Base-by-base conservation (phyloP, 2,113 vertebrate genomes). In the Tetraodon nigroviridis region DNA sequence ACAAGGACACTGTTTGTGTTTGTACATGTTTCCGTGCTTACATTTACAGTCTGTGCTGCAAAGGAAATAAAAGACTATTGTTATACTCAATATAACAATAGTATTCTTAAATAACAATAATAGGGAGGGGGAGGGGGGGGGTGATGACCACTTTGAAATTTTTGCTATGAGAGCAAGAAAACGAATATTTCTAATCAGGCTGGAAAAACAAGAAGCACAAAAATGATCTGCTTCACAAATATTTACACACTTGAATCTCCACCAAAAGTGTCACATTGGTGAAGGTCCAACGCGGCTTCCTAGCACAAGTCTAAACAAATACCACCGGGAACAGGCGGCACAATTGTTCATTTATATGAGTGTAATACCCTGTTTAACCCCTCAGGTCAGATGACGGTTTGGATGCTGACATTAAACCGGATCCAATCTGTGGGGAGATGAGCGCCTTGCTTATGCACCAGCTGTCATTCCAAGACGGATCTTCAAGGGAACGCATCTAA, bases 401-500 rank as follows among this genome's bases (percentile, higher is more conserved):
- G 64, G 51, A 50, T 16, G 61, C 37, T 7, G 56, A 61, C 66
- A 75, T 73, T 63, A 69, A 27, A 70, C 52, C 42, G 62, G 44
- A 7, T 77, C 62, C 70, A 58, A 58, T 67, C 41, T 52, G 53
- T 58, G 54, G 44, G 45, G 48, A 69, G 63, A 60, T 29, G 2
- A 66, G 49, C 42, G 3, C 49, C 37, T 62, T 53, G 55, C 80
- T 79, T 66, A 72, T 53, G 37, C 51, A 58, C 56, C 64, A 58
- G 55, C 53, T 76, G 63, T 74, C 76, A 71, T 76, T 69, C 10
- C 42, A 41, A 70, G 73, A 83, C 76, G 58, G 73, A 73, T 74
- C n/a, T n/a, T n/a, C n/a, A n/a, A n/a, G n/a, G n/a, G n/a, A n/a
- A n/a, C n/a, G n/a, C n/a, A n/a, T n/a, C n/a, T n/a, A n/a, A n/a